A percentile compares a stretch with the other conserved stretches of the same genome.
Conservation (phyloP, 2,113 vertebrate species). For the Tachuris rubrigastra region DNA sequence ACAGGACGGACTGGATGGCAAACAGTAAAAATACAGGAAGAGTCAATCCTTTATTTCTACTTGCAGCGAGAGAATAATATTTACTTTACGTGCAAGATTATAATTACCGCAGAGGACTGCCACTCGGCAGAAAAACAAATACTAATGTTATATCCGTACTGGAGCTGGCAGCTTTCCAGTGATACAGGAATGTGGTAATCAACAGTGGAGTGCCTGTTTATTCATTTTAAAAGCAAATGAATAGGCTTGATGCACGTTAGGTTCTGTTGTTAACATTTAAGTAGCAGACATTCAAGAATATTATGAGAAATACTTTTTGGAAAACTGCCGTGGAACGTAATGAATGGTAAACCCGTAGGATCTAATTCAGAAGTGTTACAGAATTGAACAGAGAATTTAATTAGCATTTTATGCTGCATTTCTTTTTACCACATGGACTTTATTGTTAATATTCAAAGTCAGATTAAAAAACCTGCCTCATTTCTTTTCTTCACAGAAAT, state of each 20-base stretch:
- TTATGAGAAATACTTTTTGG: background rate
- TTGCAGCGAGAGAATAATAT: background rate
- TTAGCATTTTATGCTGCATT: background rate
- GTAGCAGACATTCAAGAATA: background rate
- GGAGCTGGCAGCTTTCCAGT: background rate
- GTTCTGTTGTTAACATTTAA: background rate
- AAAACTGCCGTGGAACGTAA: background rate
- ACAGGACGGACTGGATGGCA: background rate
- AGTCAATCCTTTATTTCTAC: background rate
- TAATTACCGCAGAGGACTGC: background rate
- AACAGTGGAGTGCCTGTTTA: background rate
- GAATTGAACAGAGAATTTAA: background rate
- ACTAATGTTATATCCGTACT: background rate
- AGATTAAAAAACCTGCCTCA: background rate
- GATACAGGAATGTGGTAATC: constrained; percentile 18
- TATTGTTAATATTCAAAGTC: background rate
- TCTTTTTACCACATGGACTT: background rate
- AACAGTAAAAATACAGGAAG: background rate
- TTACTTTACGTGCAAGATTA: constrained; percentile 3
- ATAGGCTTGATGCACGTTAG: background rate
- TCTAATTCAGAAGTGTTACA: background rate
- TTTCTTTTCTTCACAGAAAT: background rate
- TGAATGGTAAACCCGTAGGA: background rate
- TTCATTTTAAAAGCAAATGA: background rate
- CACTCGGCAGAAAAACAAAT: background rate